Base-by-base conservation (phyloP, 2,888 invertebrate genomes). In the Tenodera sinensis region DNA sequence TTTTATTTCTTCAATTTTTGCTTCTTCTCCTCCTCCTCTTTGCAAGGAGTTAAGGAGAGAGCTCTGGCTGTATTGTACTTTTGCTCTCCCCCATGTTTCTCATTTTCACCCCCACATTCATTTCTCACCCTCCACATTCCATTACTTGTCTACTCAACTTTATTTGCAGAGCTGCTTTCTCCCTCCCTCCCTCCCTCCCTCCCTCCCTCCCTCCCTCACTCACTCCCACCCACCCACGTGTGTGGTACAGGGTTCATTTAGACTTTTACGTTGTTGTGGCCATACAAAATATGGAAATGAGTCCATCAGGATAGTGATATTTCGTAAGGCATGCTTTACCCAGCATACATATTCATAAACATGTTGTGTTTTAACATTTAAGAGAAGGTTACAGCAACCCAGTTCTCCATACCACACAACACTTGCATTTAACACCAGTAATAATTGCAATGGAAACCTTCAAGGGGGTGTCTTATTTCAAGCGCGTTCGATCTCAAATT, bases 91-190 rank as follows among this genome's bases (percentile, higher is more conserved):
- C 30, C 81, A 81, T 81, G 71, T 81, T 84, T 84, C 86, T 86
- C 86, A 86, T 86, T 86, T 86, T 81, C 86, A 86, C 54, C 81
- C 86, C 30, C 81, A 86, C 81, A 86, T 47, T 86, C 86, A 86
- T 81, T 86, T 86, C 81, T 81, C 54, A 86, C 81, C 86, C 86
- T 27, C 86, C 54, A 71, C 54, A 71, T 71, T 71, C 54, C 54
- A 71, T 71, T 71, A 71, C 54, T 71, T 71, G 54, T 71, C 54
- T 71, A 71, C 54, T 71, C 54, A 71, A 71, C 54, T 71, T 71
- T 71, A 71, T 71, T 71, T 71, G 54, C 54, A 71, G 54, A 71
- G 54, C 54, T 71, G 54, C 20, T 14, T 71, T 25, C 54, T 71
- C 54, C 25, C 54, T 6, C 54, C 54, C 20, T 15, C 20, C 20